These are phyloP conservation scores for Apeira syringaria DNA, from an alignment of 2,888 invertebrate genomes.

Conservation along the genomic window DNA sequence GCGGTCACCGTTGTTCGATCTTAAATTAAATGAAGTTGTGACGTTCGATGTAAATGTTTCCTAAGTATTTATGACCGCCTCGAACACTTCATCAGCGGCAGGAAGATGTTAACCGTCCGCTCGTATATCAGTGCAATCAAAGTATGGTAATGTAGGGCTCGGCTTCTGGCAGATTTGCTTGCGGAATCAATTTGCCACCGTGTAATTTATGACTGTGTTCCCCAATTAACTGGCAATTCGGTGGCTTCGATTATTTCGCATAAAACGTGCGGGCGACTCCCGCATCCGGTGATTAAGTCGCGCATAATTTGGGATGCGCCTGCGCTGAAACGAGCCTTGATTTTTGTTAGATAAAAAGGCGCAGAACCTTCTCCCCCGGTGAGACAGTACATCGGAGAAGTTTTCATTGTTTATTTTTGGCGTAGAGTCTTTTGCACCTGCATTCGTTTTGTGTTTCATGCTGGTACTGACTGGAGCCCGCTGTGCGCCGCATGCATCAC, in stretches of 20 bases:
- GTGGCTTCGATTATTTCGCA: conserved; percentile 82
- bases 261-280: conserved; percentile 80
- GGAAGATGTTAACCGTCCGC: conserved; percentile 63
- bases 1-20: conserved; percentile 28
- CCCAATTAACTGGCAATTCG: conserved; percentile 82
- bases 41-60: conserved; percentile 52
- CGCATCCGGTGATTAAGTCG: conserved; percentile 81
- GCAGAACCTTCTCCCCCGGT: conserved; percentile 48
- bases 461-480: conserved; percentile 35
- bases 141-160: conserved; percentile 66
- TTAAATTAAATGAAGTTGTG: conserved; percentile 49
- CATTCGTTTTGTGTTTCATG: conserved; percentile 60
- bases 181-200: conserved; percentile 73
- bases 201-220: conserved; percentile 76
- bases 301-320: conserved; percentile 79
- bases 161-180: conserved; percentile 51
- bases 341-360: conserved; percentile 80
- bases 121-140: conserved; percentile 74
- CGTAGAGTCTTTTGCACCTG: conserved; percentile 73
- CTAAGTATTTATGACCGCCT: conserved; percentile 57
- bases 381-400: conserved; percentile 40
- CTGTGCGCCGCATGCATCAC: conserved; percentile 25
- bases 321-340: conserved; percentile 62
- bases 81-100: conserved; percentile 67
- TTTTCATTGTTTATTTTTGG: conserved; percentile 71